Percentiles rank a stretch among this genome's conserved stretches.
These are phyloP conservation scores for Sisyra nigra DNA, from an alignment of 2,888 invertebrate species.

Conservation along the genomic window DNA sequence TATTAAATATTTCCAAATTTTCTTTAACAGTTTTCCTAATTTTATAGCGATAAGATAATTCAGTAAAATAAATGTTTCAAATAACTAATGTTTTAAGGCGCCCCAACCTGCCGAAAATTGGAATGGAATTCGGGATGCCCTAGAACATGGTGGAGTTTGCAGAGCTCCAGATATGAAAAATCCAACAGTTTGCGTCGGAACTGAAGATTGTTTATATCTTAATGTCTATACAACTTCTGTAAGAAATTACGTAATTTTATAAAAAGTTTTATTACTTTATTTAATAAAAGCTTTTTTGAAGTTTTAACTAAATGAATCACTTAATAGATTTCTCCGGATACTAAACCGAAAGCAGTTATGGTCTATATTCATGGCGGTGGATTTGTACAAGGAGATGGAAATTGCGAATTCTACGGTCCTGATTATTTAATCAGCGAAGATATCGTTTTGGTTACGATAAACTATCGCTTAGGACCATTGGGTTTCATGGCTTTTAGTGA, in stretches of 20 bases:
- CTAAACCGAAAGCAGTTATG: not conserved
- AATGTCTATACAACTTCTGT: not conserved
- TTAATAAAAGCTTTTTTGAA: not conserved
- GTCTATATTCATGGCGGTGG: not conserved
- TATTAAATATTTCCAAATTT: no score
- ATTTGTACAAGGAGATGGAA: not conserved
- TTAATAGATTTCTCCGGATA: not conserved
- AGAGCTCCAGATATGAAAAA: no score
- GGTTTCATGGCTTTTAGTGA: not conserved
- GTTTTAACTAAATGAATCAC: not conserved
- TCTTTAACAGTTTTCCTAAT: no score
- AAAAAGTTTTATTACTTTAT: not conserved
- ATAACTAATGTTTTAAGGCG: no score
- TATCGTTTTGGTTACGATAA: not conserved
- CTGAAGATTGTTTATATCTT: conserved; percentile 1
- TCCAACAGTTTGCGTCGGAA: not conserved
- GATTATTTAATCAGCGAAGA: not conserved
- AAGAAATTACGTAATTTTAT: not conserved
- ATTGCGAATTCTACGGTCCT: not conserved
- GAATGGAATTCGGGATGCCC: not conserved
- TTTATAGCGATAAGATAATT: no score
- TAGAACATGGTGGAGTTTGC: not conserved
- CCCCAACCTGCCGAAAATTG: not conserved
- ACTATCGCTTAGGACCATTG: not conserved
- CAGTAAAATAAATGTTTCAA: no score